Conservation (phyloP, 1,140 invertebrate genomes). For the Heliconius nattereri region DNA sequence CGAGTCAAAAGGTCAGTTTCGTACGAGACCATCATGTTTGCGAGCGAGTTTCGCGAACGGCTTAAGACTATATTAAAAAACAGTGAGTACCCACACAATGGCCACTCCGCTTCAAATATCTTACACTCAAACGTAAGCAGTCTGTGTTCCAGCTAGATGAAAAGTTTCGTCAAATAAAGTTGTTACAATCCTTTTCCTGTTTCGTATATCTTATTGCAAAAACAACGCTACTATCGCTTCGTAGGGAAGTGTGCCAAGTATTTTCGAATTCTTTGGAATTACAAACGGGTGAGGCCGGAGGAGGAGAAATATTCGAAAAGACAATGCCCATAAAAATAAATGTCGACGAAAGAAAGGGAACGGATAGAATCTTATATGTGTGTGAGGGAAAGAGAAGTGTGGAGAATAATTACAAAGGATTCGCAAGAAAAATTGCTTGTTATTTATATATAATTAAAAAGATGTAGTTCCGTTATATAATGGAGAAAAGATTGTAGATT, state of each 20-base stretch:
- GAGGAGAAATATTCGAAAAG: slow-evolving; percentile 62
- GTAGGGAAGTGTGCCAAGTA: slow-evolving; percentile 56
- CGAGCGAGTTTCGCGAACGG: slow-evolving; percentile 59
- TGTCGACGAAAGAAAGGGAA: slow-evolving; percentile 58
- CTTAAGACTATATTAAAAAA: slow-evolving; percentile 57
- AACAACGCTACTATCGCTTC: slow-evolving; percentile 42
- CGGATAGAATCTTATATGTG: slow-evolving; percentile 48
- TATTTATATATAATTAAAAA: slow-evolving; percentile 2
- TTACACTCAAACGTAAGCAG: slow-evolving; percentile 44
- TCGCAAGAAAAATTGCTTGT: background rate
- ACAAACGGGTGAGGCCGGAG: slow-evolving; percentile 49
- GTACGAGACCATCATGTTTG: slow-evolving; percentile 62
- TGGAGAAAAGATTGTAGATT: background rate
- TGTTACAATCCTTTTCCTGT: slow-evolving; percentile 45
- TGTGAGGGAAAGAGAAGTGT: slow-evolving; percentile 33
- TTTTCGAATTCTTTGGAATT: slow-evolving; percentile 62
- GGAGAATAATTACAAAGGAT: slow-evolving; percentile 9
- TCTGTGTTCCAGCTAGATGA: slow-evolving; percentile 34
- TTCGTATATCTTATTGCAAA: slow-evolving; percentile 48
- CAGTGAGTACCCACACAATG: slow-evolving; percentile 39
- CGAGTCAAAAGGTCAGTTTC: slow-evolving; percentile 65
- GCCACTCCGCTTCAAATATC: slow-evolving; percentile 45
- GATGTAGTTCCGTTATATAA: background rate
- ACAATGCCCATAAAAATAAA: slow-evolving; percentile 69
- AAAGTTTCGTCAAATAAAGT: slow-evolving; percentile 44